A percentile compares a stretch with the other conserved stretches of the same genome.
phyloP scores from a whole-genome alignment of 30 jellyfish, hydroid and myxozoan species.

The Hydractinia symbiolongicarpus region DNA sequence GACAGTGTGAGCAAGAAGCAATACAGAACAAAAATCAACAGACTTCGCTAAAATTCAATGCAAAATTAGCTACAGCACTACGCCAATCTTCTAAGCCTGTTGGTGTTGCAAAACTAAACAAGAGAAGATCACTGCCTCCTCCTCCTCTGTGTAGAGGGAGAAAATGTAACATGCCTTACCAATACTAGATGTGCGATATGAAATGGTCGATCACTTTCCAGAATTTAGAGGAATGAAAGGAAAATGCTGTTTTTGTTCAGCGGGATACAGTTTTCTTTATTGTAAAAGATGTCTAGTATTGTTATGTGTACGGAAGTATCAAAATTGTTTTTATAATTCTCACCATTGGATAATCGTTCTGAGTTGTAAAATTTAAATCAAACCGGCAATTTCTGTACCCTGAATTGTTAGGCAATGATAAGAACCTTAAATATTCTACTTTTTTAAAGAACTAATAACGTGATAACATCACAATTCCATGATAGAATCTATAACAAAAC shows the following conservation, averaged over 20 bases:
- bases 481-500: too few relatives aligned
- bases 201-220: conserved; percentile 42
- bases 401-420: neutral
- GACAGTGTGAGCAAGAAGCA: conserved; percentile 32
- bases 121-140: conserved; percentile 7
- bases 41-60: conserved; percentile 28
- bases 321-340: conserved; percentile 35
- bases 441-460: too few relatives aligned
- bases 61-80: conserved; percentile 30
- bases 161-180: conserved; percentile 37
- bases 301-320: conserved; percentile 44
- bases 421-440: too few relatives aligned
- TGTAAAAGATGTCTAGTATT: conserved; percentile 40
- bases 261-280: conserved; percentile 24
- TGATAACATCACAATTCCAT: too few relatives aligned
- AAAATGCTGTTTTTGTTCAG: conserved; percentile 41
- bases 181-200: conserved; percentile 31
- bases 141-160: conserved; percentile 36
- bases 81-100: conserved; percentile 12
- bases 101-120: conserved; percentile 36
- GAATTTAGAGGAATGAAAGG: conserved; percentile 33
- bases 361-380: neutral
- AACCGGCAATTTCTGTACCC: neutral
- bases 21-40: conserved; percentile 29
- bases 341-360: neutral